Evolutionary conservation across 1,140 invertebrate species (phyloP).

Genomic region (Lerema accius): DNA sequence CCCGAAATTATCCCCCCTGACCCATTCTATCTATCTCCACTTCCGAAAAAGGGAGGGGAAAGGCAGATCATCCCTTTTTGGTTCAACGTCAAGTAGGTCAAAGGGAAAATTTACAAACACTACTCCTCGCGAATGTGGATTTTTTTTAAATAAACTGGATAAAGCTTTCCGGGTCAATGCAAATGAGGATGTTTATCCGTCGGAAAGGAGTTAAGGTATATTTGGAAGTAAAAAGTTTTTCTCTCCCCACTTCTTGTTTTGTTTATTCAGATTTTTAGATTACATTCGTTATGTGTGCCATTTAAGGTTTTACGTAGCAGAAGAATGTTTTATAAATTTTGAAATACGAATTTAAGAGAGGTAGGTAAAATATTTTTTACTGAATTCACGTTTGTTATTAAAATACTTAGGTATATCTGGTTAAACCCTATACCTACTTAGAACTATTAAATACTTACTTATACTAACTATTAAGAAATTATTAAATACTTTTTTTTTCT

Average conservation of each 20-base stretch:
- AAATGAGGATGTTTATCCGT: constrained; percentile 65
- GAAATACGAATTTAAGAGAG: no score
- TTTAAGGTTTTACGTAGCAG: background rate
- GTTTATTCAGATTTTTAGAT: constrained; percentile 21
- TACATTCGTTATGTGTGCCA: background rate
- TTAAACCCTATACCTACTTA: no score
- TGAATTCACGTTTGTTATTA: no score
- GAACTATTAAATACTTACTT: no score
- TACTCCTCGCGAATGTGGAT: constrained; percentile 67
- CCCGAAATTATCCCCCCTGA: constrained; percentile 51
- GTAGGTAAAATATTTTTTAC: no score
- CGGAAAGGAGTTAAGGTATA: constrained; percentile 43
- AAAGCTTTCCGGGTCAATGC: constrained; percentile 70
- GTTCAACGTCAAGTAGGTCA: constrained; percentile 76
- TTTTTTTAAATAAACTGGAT: constrained; percentile 75
- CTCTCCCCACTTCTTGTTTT: constrained; percentile 15
- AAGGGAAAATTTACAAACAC: constrained; percentile 80
- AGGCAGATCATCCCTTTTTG: constrained; percentile 53
- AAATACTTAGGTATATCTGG: no score
- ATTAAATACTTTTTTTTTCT: no score
- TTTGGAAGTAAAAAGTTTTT: constrained; percentile 24
- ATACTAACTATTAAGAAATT: no score
- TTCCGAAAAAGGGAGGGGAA: constrained; percentile 45
- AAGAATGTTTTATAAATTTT: no score
- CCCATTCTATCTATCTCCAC: constrained; percentile 45